A percentile compares a stretch with the other conserved stretches of the same genome.
Evolutionary conservation across 2,888 invertebrate species (phyloP).

Genomic region (Epirrhoe alternata): DNA sequence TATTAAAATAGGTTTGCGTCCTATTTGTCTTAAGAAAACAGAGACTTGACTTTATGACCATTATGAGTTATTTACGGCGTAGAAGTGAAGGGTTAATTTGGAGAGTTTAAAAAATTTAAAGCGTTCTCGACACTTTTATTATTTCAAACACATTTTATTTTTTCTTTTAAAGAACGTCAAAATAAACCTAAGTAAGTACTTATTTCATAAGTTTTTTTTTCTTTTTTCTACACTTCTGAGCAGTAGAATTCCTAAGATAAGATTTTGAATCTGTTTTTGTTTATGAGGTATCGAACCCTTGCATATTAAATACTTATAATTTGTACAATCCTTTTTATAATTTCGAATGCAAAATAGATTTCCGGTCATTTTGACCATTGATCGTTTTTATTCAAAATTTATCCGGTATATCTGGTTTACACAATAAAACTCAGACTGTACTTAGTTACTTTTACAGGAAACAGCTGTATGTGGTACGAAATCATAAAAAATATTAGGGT

Average conservation of each 20-base stretch:
- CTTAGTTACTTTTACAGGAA: slow-evolving; percentile 26
- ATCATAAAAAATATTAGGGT: neutral
- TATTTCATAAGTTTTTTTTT: no score
- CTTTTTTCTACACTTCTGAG: no score
- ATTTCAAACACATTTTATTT: neutral
- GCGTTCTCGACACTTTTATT: neutral
- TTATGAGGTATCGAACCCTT: no score
- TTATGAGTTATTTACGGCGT: slow-evolving; percentile 31
- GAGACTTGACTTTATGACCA: slow-evolving; percentile 22
- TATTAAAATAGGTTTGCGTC: slow-evolving; percentile 19
- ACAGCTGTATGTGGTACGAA: slow-evolving; percentile 16
- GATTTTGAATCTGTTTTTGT: no score
- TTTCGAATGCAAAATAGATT: slow-evolving; percentile 2
- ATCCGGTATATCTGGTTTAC: slow-evolving; percentile 27
- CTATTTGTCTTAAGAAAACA: slow-evolving; percentile 36
- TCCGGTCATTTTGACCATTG: slow-evolving; percentile 25
- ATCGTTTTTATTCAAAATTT: neutral
- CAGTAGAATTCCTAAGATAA: no score
- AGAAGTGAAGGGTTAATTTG: slow-evolving; percentile 21
- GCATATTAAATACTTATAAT: no score
- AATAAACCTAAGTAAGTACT: no score
- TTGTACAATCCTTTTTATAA: neutral
- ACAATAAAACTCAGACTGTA: slow-evolving; percentile 10
- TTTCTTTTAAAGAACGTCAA: neutral
- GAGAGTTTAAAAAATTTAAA: neutral